Conservation (phyloP, 2,797 vertebrate genomes). For the Gymnoscopelus microlampas region DNA sequence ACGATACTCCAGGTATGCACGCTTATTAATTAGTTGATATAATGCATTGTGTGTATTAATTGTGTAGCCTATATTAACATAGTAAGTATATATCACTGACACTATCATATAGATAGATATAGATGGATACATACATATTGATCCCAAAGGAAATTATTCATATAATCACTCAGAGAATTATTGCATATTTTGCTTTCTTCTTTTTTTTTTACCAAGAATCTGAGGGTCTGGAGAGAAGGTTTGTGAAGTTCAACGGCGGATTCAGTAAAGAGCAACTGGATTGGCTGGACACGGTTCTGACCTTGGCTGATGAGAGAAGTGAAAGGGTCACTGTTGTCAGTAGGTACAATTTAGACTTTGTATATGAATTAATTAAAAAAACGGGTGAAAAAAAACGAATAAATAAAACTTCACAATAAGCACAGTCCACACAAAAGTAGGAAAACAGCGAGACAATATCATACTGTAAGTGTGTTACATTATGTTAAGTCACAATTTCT, state of each 20-base stretch:
- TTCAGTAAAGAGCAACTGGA: slow-evolving; percentile 89
- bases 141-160: no score
- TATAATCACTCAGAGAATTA: no score
- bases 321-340: slow-evolving; percentile 89
- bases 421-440: no score
- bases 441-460: no score
- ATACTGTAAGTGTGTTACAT: no score
- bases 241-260: slow-evolving; percentile 92
- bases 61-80: not conserved
- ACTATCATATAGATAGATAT: no score
- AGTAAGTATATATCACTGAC: no score
- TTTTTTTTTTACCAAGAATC: slow-evolving; percentile 37
- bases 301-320: slow-evolving; percentile 82
- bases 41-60: not conserved
- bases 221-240: slow-evolving; percentile 74
- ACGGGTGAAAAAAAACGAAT: no score
- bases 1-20: slow-evolving; percentile 84
- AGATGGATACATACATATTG: no score
- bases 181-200: not conserved
- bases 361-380: no score
- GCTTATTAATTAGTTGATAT: not conserved
- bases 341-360: slow-evolving; percentile 75
- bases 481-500: no score
- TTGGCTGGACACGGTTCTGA: slow-evolving; percentile 89
- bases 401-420: no score